Conservation (phyloP, 2,888 invertebrate species). For the Cheilosia urbana region DNA sequence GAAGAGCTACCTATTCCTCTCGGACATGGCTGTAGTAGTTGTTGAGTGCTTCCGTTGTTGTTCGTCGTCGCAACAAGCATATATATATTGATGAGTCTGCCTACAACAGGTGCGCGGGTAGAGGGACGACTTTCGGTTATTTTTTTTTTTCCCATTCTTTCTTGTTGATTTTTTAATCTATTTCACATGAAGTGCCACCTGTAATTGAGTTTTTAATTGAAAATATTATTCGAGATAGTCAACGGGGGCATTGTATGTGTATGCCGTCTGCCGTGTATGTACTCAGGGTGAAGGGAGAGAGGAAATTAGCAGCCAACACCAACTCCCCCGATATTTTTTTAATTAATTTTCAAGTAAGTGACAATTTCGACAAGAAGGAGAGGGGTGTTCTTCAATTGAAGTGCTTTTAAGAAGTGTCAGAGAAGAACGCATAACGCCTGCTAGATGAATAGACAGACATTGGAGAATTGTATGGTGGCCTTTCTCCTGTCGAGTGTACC, state of each 20-base stretch:
- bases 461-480: not conserved
- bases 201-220: slow-evolving; percentile 78
- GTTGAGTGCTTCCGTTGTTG: slow-evolving; percentile 13
- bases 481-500: slow-evolving; percentile 2
- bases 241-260: not conserved
- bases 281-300: not conserved
- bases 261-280: slow-evolving; percentile 7
- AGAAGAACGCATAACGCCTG: slow-evolving; percentile 43
- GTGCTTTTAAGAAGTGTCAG: slow-evolving; percentile 48
- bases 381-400: slow-evolving; percentile 45
- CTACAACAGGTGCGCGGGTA: slow-evolving; percentile 22
- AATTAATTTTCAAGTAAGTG: slow-evolving; percentile 69
- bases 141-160: not conserved
- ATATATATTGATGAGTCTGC: slow-evolving; percentile 40
- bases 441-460: slow-evolving; percentile 1
- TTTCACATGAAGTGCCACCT: slow-evolving; percentile 76
- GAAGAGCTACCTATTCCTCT: slow-evolving; percentile 28
- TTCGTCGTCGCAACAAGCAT: slow-evolving; percentile 36
- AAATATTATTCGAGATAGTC: slow-evolving; percentile 76
- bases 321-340: slow-evolving; percentile 47
- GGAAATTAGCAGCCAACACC: slow-evolving; percentile 12
- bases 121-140: not conserved
- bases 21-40: slow-evolving; percentile 19
- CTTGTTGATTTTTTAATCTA: slow-evolving; percentile 51
- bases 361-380: slow-evolving; percentile 1